Evolutionary conservation across 2,113 vertebrate species (phyloP), one percentile per base, ranked within the genome.

Genomic region (Pantherophis guttatus): DNA sequence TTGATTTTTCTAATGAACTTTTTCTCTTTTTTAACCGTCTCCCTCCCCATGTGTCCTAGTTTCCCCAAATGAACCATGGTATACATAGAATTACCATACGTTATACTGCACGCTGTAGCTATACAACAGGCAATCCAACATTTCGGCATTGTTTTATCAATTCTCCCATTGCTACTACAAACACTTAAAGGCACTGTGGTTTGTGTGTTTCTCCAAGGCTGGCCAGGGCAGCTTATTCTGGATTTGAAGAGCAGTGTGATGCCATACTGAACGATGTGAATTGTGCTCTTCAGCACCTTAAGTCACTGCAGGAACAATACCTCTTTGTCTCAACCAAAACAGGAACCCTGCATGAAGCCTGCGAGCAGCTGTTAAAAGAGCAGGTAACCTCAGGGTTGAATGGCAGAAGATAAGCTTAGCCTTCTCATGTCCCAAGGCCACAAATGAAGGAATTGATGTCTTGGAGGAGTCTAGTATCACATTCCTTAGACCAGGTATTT

Each of bases 291-390:
- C 98, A 98, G 94, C 99, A 99, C 90, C 96, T 99, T 97, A 98
- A 99, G 90, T 99, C 99, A 1, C 97, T 99, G 93, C 98, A 99
- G 96, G 99, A 99, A 94, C 99, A 99, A 96, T 99, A 99, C 95
- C 98, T 99, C 70, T 99, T 99, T 97, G 99, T 99, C 92, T 99
- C 99, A 92, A 99, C 98, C 58, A 99, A 99, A 97, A 99, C 99
- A 3, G 99, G 99, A 54, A 98, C 99, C 0, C 97, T 99, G 1
- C 99, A 99, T 1, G 98, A 99, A 95, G 99, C 99, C 94, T 99
- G 99, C 95, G 99, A 99, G 93, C 99, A 99, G 90, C 98, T 99
- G 93, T 95, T 99, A 26, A 99, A 99, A 97, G 99, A 99, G 95
- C 99, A 99, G 98, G 99, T 99, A 96, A 96, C 95, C 85, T 93